Percentiles rank a stretch among this genome's conserved stretches.
These are phyloP conservation scores for Cebus imitator DNA, from an alignment of 2,113 vertebrate genomes.

Conservation along the genomic window DNA sequence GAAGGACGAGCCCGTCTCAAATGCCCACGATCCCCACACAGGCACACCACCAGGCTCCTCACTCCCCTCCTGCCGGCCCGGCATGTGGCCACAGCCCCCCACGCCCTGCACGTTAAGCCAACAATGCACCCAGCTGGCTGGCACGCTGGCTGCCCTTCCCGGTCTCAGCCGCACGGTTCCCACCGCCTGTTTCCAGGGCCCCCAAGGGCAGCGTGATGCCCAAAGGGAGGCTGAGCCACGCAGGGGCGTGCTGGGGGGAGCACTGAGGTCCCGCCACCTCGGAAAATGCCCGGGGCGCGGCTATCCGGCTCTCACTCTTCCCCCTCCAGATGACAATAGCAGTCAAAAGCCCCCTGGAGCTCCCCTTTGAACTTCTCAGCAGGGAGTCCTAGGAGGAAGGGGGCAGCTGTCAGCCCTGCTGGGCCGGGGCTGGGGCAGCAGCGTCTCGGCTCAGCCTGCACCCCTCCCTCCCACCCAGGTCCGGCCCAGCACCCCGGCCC, in stretches of 20 bases:
- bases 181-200: neutral
- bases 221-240: neutral
- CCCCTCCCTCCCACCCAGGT: neutral
- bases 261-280: neutral
- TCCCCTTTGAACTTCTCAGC: conserved; percentile 61
- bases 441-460: neutral
- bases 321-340: neutral
- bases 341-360: neutral
- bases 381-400: neutral
- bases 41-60: neutral
- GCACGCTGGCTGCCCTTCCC: neutral
- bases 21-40: neutral
- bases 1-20: neutral
- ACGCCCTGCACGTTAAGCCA: neutral
- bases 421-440: neutral
- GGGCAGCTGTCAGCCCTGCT: neutral
- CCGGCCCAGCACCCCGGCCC: neutral
- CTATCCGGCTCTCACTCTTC: neutral
- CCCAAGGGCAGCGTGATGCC: neutral
- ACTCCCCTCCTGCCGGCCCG: neutral
- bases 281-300: neutral
- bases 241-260: neutral
- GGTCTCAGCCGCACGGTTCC: neutral
- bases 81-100: neutral
- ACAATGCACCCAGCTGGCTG: neutral